Evolutionary conservation across 2,113 vertebrate genomes (phyloP), one percentile per base, ranked within the genome.

Genomic region (Thymallus thymallus): DNA sequence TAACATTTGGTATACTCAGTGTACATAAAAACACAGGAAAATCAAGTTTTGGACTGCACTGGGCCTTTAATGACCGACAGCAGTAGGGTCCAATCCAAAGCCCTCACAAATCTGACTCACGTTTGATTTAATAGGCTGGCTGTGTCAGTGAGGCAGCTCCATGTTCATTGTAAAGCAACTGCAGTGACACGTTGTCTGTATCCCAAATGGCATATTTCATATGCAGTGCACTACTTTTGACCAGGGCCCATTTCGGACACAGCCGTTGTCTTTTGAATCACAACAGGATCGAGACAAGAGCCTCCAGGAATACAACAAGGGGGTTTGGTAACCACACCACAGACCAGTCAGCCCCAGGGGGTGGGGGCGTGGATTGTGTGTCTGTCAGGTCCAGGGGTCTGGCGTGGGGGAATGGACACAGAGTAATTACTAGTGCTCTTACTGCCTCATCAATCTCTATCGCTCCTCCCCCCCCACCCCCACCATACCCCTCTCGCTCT

Each of bases 371-470:
- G 79, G 68, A 6, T 22, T 58, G 71, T 76, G 75, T 84, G 84
- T 86, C 88, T 91, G 90, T 92, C 91, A 92, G 91, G 91, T 86
- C 89, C 87, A 92, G 89, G 90, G 90, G 93, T 93, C 92, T 91
- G 89, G 91, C 84, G 88, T 89, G 88, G 90, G 48, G 88, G 91
- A 93, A 91, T 91, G 91, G 93, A 93, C 91, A 93, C 88, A 83
- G 93, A 83, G 93, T 93, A 93, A 93, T 94, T 94, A 94, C 93
- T 92, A 89, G 88, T 91, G 91, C 92, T 92, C 92, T 92, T 91
- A 91, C 91, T 91, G 90, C 90, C 93, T 94, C 93, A 94, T 94
- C 93, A 93, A 94, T 94, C 92, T 92, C 91, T 87, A 91, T 91
- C 89, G 66, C 88, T 61, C 76, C 65, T 60, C 71, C 72, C 76